Percentiles rank a stretch among this genome's conserved stretches.
Evolutionary conservation across 2,113 vertebrate species (phyloP).

Genomic region (Vulpes lagopus): DNA sequence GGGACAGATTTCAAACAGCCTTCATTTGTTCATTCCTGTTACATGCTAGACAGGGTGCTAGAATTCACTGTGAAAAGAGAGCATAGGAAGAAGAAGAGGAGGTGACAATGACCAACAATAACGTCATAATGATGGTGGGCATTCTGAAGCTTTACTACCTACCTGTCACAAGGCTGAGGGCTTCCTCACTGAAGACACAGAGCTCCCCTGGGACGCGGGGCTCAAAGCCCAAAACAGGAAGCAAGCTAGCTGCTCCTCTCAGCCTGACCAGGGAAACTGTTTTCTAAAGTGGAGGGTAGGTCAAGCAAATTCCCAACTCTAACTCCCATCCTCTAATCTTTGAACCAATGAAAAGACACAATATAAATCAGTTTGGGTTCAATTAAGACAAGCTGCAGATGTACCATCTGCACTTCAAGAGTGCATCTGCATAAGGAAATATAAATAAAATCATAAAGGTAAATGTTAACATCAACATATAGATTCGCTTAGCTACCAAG

Average conservation of each 20-base stretch:
- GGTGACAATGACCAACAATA: neutral
- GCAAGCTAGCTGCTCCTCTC: neutral
- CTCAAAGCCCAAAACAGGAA: neutral
- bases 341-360: neutral
- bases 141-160: neutral
- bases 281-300: neutral
- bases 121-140: rapidly evolving
- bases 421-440: neutral
- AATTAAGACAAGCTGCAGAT: neutral
- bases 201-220: rapidly evolving
- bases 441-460: neutral
- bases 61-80: neutral
- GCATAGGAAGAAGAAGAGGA: neutral
- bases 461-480: neutral
- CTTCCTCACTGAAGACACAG: no score
- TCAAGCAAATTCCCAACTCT: neutral
- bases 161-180: neutral
- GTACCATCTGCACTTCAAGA: neutral
- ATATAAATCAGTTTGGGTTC: neutral
- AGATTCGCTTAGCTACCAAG: neutral
- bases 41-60: rapidly evolving
- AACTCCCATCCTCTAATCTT: neutral
- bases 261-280: no score
- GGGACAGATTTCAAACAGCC: neutral
- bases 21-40: neutral